Base-by-base conservation (phyloP, 2,888 invertebrate genomes). In the Nasonovia ribisnigri region DNA sequence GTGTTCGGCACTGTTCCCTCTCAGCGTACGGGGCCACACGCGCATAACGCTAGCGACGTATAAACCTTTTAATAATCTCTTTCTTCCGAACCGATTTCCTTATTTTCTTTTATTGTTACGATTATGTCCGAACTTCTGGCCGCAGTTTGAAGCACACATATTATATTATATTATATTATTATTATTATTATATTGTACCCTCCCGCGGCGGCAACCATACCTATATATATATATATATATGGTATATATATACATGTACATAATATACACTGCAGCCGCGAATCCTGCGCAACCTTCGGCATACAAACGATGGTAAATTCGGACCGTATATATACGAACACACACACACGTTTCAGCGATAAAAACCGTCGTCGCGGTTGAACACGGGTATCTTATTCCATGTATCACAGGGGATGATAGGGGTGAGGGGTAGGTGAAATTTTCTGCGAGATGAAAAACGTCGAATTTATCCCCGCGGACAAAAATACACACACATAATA, bases 91-190 rank as follows among this genome's bases (percentile, higher is more conserved):
- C 92, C 88, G 92, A 92, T 92, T 88, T 92, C 88, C 84, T 93
- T 84, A 93, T 93, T 93, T 86, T 57, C 93, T 93, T 93, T 93
- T 93, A 93, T 93, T 90, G 93, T 93, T 93, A 93, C 92, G 92
- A 89, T 93, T 93, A 93, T 90, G 90, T 93, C 90, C 93, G 86
- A 86, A 93, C 90, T 93, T 93, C 42, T 51, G 92, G 42, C 51
- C 67, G 29, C 88, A 57, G 54, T 90, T 48, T 36, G 67, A 90
- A 90, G 57, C 84, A 43, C 29, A 84, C 57, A 89, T 88, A 88
- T 88, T 43, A 60, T 54, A 57, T 77, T 77, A 77, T 77, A 77
- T 36, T 77, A 77, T 57, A 77, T 57, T 57, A 54, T 54, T 54
- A 51, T 51, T 51, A 57, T 57, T 57, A 57, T 57, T 57, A 36